A percentile compares a stretch with the other conserved stretches of the same genome.
phyloP scores from a whole-genome alignment of 2,797 vertebrate species.

The Psittacula echo region DNA sequence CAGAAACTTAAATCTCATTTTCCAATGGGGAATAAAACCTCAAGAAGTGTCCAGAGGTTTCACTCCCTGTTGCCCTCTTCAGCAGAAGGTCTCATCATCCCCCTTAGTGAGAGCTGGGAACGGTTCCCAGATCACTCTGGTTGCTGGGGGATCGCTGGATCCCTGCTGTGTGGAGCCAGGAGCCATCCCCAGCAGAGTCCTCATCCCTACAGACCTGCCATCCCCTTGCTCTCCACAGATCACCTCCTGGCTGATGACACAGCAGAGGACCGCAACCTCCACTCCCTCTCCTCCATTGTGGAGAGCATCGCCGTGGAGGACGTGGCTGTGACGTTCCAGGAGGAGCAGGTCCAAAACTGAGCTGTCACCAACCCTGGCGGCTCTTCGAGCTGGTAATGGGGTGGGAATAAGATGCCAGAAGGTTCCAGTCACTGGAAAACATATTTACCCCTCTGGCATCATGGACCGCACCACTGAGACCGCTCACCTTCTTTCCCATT shows the following conservation, averaged over 20 bases:
- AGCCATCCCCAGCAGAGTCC: background rate
- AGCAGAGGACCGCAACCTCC: conserved; percentile 87
- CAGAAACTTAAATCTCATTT: background rate
- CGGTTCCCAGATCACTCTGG: background rate
- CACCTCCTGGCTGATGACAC: conserved; percentile 86
- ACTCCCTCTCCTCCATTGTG: conserved; percentile 92
- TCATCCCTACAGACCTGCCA: background rate
- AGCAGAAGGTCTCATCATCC: background rate
- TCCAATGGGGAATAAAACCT: background rate
- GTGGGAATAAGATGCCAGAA: background rate
- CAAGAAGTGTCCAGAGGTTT: background rate
- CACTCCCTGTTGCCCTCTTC: background rate
- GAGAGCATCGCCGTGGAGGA: conserved; percentile 88
- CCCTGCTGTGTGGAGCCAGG: background rate
- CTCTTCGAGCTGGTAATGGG: background rate
- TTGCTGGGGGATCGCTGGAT: rapidly evolving
- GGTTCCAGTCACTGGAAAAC: background rate
- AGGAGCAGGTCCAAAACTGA: conserved; percentile 79
- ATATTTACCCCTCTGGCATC: background rate
- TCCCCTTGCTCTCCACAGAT: conserved; percentile 76
- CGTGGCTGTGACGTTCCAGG: conserved; percentile 79
- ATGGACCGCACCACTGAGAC: background rate
- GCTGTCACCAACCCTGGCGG: background rate
- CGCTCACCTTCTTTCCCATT: background rate
- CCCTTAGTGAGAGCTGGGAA: background rate